Percentiles rank a stretch among this genome's conserved stretches.
These are phyloP conservation scores for Myotis davidii DNA, from an alignment of 2,113 vertebrate genomes.

Conservation along the genomic window DNA sequence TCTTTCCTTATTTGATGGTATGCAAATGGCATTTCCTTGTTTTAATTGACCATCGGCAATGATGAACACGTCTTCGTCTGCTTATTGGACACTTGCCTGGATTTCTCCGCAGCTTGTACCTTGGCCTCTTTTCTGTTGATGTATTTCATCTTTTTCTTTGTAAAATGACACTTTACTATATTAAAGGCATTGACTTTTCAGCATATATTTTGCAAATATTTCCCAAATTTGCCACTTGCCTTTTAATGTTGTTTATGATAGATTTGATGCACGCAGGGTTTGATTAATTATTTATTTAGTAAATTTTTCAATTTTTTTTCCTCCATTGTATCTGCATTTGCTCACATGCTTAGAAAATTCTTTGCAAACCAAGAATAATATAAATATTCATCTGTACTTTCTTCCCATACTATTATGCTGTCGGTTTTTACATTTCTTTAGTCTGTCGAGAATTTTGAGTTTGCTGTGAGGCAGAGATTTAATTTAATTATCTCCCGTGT, in stretches of 20 bases:
- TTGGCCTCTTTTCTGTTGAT: background rate
- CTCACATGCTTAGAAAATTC: background rate
- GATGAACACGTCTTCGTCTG: background rate
- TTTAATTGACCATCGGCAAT: background rate
- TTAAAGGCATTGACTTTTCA: slow-evolving; percentile 4
- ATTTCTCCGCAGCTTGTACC: background rate
- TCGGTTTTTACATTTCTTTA: background rate
- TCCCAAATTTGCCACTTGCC: background rate
- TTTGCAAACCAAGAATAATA: background rate
- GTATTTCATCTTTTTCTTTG: background rate
- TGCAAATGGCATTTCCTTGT: background rate
- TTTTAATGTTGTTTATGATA: slow-evolving; percentile 28
- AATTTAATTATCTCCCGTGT: background rate
- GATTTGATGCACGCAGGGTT: background rate
- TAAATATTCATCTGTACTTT: background rate
- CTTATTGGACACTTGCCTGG: background rate
- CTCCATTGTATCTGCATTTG: background rate
- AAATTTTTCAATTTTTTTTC: background rate
- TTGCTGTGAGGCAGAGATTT: slow-evolving; percentile 19
- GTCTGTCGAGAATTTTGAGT: background rate
- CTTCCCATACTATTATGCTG: background rate
- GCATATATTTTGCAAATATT: background rate
- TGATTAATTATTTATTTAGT: background rate
- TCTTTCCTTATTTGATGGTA: background rate
- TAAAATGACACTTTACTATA: background rate